Evolutionary conservation across 2,888 invertebrate species (phyloP).

Genomic region (Pachliopta kotzebuea): DNA sequence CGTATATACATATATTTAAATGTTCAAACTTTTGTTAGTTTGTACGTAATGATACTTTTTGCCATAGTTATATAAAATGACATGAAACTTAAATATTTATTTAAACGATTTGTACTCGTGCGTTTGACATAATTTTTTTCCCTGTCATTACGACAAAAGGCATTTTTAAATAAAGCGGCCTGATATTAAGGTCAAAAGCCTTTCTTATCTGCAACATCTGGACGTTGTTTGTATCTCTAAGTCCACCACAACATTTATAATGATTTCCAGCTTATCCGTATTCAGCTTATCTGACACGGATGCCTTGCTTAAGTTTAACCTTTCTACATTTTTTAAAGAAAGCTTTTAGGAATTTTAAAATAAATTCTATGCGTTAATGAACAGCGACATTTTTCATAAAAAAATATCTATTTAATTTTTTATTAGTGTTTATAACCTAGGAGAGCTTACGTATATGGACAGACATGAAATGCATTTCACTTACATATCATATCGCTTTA

Average conservation of each 20-base stretch:
- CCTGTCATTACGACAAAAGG: background rate
- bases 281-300: constrained; percentile 57
- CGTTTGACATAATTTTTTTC: background rate
- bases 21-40: no score
- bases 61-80: no score
- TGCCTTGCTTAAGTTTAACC: background rate
- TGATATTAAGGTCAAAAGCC: constrained; percentile 75
- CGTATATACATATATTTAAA: no score
- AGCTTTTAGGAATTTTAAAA: background rate
- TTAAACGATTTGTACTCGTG: no score
- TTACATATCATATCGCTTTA: constrained; percentile 32
- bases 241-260: constrained; percentile 75
- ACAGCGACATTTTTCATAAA: background rate
- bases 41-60: no score
- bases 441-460: constrained; percentile 40
- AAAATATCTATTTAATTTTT: background rate
- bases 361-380: background rate
- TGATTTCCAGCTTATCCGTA: constrained; percentile 69
- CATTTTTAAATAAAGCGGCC: background rate
- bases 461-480: constrained; percentile 47
- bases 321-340: background rate
- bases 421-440: background rate
- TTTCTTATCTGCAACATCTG: constrained; percentile 77
- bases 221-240: constrained; percentile 77
- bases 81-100: no score